These are phyloP conservation scores for Marronus borbonicus DNA, from an alignment of 2,888 invertebrate species.

Conservation along the genomic window DNA sequence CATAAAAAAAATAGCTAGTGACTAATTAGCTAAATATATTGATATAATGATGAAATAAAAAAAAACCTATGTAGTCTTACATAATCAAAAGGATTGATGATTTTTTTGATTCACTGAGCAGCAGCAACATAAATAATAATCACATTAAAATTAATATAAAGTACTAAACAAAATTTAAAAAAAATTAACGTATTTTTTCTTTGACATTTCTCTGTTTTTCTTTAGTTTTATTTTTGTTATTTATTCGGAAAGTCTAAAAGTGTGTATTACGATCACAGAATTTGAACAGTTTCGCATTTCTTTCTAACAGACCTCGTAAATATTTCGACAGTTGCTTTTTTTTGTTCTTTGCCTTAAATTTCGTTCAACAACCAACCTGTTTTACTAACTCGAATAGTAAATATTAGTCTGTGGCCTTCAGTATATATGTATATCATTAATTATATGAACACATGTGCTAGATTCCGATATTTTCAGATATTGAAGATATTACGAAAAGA, in stretches of 20 bases:
- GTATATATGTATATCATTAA: background rate
- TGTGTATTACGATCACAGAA: conserved; percentile 34
- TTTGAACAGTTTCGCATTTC: conserved; percentile 1
- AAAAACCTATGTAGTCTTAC: too few relatives aligned
- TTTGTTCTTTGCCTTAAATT: background rate
- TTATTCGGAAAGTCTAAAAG: background rate
- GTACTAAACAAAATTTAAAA: background rate
- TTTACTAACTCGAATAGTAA: background rate
- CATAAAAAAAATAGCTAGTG: too few relatives aligned
- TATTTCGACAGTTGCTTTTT: background rate
- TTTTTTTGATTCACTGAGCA: background rate
- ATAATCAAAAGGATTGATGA: too few relatives aligned
- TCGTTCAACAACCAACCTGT: background rate
- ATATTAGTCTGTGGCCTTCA: background rate
- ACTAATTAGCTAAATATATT: conserved; percentile 2
- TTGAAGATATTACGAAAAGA: background rate
- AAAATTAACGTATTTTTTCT: background rate
- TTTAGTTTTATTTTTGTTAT: background rate
- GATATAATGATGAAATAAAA: background rate
- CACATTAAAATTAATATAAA: background rate
- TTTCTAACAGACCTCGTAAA: too few relatives aligned
- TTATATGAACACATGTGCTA: conserved; percentile 48
- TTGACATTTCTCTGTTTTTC: background rate
- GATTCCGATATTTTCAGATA: background rate
- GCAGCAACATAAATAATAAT: background rate